Percentiles rank a stretch among this genome's conserved stretches.
phyloP scores from a whole-genome alignment of 2,888 invertebrate genomes.

The Allophyes oxyacanthae region DNA sequence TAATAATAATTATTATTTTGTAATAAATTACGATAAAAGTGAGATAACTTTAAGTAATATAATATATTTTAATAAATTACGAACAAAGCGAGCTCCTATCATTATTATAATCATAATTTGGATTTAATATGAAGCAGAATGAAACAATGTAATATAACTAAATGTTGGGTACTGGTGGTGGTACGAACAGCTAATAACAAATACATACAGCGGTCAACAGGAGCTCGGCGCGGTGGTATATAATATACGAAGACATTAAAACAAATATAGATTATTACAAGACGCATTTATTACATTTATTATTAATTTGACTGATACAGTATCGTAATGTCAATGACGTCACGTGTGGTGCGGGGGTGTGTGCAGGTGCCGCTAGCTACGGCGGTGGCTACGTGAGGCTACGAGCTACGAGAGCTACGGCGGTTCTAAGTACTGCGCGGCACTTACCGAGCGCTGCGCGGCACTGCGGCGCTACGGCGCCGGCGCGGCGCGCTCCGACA shows the following conservation, averaged over 20 bases:
- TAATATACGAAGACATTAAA: conserved; percentile 14
- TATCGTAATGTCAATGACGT: neutral
- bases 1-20: too few relatives aligned
- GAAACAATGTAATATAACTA: too few relatives aligned
- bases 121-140: too few relatives aligned
- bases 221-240: neutral
- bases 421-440: neutral
- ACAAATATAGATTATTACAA: conserved; percentile 16
- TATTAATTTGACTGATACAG: conserved; percentile 8
- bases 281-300: conserved; percentile 27
- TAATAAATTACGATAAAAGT: too few relatives aligned
- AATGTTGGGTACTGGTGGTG: too few relatives aligned
- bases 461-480: neutral
- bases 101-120: too few relatives aligned
- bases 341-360: conserved; percentile 12
- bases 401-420: conserved; percentile 19
- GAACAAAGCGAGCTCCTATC: too few relatives aligned
- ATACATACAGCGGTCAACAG: neutral
- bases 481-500: conserved; percentile 13
- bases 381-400: conserved; percentile 36
- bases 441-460: neutral
- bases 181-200: neutral
- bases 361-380: conserved; percentile 34
- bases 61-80: too few relatives aligned
- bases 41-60: too few relatives aligned